phyloP scores from a whole-genome alignment of 2,797 vertebrate species.

The Anabacerthia variegaticeps region DNA sequence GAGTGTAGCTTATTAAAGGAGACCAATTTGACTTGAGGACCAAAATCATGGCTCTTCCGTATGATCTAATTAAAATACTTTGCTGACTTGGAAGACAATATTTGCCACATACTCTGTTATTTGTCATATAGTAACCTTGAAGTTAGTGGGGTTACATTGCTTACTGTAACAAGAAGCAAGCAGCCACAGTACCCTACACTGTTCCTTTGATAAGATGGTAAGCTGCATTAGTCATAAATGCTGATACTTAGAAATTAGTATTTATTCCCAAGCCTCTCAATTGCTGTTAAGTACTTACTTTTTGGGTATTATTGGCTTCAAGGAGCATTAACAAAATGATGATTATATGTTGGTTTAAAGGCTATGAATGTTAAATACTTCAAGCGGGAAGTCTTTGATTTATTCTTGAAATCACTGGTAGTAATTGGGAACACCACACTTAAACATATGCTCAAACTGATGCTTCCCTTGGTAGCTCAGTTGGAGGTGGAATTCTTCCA shows the following conservation, averaged over 20 bases:
- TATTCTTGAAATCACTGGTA: not conserved
- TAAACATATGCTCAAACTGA: not conserved
- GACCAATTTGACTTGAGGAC: not conserved
- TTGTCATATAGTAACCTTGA: not conserved
- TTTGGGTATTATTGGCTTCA: constrained; percentile 7
- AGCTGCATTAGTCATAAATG: not conserved
- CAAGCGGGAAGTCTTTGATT: constrained; percentile 7
- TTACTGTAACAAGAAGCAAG: not conserved
- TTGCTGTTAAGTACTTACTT: constrained; percentile 21
- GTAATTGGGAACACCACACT: not conserved
- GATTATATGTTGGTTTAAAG: constrained; percentile 18
- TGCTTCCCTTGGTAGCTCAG: not conserved
- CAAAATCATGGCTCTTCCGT: not conserved
- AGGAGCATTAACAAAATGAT: not conserved
- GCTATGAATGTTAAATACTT: constrained; percentile 19
- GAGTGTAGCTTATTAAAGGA: not conserved
- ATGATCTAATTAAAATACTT: not conserved
- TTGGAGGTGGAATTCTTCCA: not conserved
- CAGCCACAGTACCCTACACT: not conserved
- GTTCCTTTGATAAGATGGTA: not conserved
- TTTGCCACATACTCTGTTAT: not conserved
- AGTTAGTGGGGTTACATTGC: not conserved
- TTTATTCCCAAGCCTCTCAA: constrained; percentile 1
- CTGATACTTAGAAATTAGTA: not conserved
- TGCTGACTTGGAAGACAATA: not conserved